A percentile compares a stretch with the other conserved stretches of the same genome.
phyloP scores from a whole-genome alignment of 2,113 vertebrate species.

The Phaethon lepturus region DNA sequence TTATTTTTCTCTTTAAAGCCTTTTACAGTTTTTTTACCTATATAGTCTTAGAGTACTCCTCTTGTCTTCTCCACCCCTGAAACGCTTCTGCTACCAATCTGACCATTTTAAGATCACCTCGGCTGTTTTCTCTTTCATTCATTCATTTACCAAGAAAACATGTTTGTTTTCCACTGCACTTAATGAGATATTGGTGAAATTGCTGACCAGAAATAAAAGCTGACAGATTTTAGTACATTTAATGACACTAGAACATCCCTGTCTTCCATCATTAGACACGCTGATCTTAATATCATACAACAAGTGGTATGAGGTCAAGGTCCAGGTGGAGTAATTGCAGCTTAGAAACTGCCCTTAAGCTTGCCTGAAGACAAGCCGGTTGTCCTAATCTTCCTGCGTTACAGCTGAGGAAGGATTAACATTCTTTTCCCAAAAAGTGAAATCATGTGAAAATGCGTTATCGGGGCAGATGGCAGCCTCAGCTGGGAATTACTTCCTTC shows the following conservation, averaged over 20 bases:
- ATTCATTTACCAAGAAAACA: neutral
- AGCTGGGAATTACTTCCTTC: neutral
- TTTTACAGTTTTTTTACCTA: neutral
- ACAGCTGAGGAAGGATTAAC: neutral
- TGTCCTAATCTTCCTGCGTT: neutral
- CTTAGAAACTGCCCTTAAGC: neutral
- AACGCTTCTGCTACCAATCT: neutral
- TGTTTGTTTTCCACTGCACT: neutral
- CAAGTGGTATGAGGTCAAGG: neutral
- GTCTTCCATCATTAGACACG: neutral
- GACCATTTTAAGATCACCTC: neutral
- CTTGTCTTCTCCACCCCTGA: neutral
- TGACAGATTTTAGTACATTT: neutral
- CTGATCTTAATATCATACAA: neutral
- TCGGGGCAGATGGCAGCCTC: neutral
- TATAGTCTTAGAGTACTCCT: neutral
- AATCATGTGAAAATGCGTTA: neutral
- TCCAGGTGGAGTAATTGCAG: neutral
- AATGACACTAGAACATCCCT: neutral
- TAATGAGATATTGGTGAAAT: neutral
- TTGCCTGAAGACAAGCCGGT: neutral
- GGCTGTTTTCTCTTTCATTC: neutral
- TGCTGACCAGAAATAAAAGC: neutral
- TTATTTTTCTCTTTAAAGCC: conserved; percentile 14
- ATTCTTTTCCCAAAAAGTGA: neutral